phyloP scores from a whole-genome alignment of 2,113 vertebrate genomes.

The Heliornis fulica region DNA sequence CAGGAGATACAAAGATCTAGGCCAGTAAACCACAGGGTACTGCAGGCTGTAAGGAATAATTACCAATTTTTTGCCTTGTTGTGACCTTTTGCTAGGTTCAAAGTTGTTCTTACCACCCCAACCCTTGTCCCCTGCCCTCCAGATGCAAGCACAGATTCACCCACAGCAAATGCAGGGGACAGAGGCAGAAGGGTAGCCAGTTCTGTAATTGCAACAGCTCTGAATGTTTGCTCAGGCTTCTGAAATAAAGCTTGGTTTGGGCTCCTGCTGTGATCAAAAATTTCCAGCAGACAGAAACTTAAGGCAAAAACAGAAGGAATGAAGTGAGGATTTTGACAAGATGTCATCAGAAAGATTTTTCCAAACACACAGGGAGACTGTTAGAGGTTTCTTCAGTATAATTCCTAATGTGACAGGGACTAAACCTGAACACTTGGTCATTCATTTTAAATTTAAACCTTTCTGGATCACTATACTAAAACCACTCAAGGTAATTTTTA shows the following conservation, averaged over 20 bases:
- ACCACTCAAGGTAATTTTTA: neutral
- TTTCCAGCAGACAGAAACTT: neutral
- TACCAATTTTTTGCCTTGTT: neutral
- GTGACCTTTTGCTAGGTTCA: neutral
- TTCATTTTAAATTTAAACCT: conserved; percentile 17
- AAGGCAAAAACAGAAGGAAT: neutral
- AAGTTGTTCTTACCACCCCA: neutral
- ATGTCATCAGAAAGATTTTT: neutral
- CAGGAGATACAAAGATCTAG: neutral
- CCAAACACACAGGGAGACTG: neutral
- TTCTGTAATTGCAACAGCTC: neutral
- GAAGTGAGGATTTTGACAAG: conserved; percentile 14
- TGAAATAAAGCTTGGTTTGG: neutral
- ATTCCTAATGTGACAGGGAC: neutral
- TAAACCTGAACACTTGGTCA: neutral
- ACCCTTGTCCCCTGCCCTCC: neutral
- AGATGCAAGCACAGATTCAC: neutral
- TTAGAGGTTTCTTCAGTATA: neutral
- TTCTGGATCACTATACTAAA: neutral
- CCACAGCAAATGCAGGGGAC: neutral
- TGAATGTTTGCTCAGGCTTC: neutral
- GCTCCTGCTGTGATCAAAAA: neutral
- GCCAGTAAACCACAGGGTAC: neutral
- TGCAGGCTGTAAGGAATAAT: neutral
- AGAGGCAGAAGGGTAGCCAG: neutral